Evolutionary conservation across 2,888 invertebrate genomes (phyloP).

Genomic region (Anodontia alba): DNA sequence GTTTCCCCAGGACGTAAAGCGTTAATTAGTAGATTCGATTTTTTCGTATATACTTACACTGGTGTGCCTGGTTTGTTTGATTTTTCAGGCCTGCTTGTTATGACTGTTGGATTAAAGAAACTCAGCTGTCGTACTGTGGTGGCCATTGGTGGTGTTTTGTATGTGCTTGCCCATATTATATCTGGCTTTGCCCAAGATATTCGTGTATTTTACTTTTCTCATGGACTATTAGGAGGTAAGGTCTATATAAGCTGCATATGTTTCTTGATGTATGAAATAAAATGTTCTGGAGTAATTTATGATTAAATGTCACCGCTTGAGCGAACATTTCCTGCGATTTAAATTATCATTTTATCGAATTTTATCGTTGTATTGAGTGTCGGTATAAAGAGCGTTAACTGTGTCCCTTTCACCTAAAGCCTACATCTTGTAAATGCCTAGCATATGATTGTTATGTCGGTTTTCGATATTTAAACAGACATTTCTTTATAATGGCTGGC

Average conservation of each 20-base stretch:
- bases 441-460: no score
- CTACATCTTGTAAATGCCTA: background rate
- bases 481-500: no score
- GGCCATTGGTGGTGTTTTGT: slow-evolving; percentile 45
- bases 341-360: no score
- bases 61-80: no score
- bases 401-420: background rate
- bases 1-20: no score
- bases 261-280: background rate
- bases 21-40: no score
- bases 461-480: no score
- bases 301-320: background rate
- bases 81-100: slow-evolving; percentile 50
- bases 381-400: no score
- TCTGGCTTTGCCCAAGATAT: slow-evolving; percentile 39
- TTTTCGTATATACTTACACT: no score
- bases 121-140: slow-evolving; percentile 45
- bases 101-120: slow-evolving; percentile 55
- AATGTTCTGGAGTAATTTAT: background rate
- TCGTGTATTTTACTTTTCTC: slow-evolving; percentile 32
- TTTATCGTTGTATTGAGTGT: no score
- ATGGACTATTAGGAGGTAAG: slow-evolving; percentile 42
- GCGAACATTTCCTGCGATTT: no score
- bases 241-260: background rate
- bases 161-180: slow-evolving; percentile 31